Evolutionary conservation across 2,113 vertebrate genomes (phyloP).

Genomic region (Helogale parvula): DNA sequence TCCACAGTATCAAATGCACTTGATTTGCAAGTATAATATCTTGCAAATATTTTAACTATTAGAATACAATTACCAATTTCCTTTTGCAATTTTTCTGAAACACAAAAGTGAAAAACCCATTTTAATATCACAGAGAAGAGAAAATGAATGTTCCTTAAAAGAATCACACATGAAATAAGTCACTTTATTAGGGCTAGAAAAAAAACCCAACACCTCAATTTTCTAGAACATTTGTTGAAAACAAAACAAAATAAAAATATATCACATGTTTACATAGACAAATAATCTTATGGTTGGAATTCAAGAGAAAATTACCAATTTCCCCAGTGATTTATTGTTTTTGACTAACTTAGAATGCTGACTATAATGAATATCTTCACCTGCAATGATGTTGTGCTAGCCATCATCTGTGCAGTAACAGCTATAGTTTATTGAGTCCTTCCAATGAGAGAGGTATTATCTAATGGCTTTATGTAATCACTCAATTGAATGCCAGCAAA

Average conservation of each 20-base stretch:
- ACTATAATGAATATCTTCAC: background rate
- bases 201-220: background rate
- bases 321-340: background rate
- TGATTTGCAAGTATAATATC: background rate
- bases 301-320: background rate
- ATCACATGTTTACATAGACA: background rate
- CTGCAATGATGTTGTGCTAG: background rate
- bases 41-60: background rate
- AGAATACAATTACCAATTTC: conserved; percentile 36
- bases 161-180: background rate
- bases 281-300: background rate
- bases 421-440: background rate
- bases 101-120: background rate
- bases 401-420: background rate
- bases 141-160: background rate
- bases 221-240: background rate
- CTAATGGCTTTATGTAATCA: background rate
- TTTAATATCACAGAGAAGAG: background rate
- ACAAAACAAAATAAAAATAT: background rate
- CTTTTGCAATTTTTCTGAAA: background rate
- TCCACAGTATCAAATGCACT: background rate
- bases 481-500: background rate
- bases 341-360: background rate
- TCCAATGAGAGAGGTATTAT: background rate
- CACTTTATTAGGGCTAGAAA: background rate